Conservation (phyloP, 2,888 invertebrate genomes). For the Ichneumoninae sp. region DNA sequence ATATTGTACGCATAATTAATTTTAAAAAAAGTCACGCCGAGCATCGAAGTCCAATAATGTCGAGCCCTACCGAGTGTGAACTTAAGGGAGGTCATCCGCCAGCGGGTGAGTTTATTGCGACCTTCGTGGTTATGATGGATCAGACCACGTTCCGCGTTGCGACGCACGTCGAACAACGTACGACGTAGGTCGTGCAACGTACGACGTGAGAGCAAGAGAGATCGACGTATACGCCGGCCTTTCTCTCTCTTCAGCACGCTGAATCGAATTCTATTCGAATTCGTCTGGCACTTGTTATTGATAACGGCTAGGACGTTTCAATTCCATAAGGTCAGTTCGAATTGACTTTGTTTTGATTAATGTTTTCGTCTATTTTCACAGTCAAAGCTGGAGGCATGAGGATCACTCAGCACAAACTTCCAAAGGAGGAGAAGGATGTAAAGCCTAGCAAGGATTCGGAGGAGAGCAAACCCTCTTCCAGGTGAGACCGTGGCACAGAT, state of each 20-base stretch:
- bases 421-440: conserved; percentile 88
- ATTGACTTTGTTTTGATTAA: background rate
- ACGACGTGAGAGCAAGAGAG: conserved; percentile 10
- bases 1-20: background rate
- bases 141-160: conserved; percentile 50
- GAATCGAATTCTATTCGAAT: background rate
- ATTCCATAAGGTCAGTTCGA: background rate
- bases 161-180: background rate
- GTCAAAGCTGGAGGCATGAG: conserved; percentile 97
- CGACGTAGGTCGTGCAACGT: conserved; percentile 33
- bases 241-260: background rate
- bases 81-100: conserved; percentile 95
- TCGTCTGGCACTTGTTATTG: background rate
- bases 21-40: background rate
- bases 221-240: background rate
- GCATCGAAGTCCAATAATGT: conserved; percentile 81
- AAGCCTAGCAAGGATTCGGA: conserved; percentile 83
- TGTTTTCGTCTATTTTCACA: conserved; percentile 79
- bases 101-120: conserved; percentile 88
- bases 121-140: conserved; percentile 41
- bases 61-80: conserved; percentile 89
- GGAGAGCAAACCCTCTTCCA: conserved; percentile 87
- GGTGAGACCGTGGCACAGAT: conserved; percentile 78
- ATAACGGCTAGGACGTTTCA: background rate
- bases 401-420: conserved; percentile 93